Percentiles rank a stretch among this genome's conserved stretches.
Evolutionary conservation across 2,888 invertebrate genomes (phyloP).

Genomic region (Nymphalis c-album): DNA sequence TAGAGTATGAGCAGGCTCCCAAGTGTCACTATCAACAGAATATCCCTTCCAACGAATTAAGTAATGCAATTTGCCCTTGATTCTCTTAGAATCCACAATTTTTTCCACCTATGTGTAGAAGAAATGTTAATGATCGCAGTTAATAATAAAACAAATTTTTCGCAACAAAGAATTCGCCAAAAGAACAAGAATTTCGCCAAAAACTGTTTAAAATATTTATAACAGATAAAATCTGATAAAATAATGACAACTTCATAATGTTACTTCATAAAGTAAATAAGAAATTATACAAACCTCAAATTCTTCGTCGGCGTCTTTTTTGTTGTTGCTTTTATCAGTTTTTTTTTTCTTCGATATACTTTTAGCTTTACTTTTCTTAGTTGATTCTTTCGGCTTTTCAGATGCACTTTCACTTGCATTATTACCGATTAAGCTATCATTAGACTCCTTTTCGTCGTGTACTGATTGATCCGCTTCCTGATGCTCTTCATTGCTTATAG

Average conservation of each 20-base stretch:
- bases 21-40: slow-evolving; percentile 85
- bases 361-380: slow-evolving; percentile 49
- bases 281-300: slow-evolving; percentile 66
- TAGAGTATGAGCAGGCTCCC: slow-evolving; percentile 87
- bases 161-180: too few relatives aligned
- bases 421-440: slow-evolving; percentile 42
- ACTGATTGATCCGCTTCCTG: slow-evolving; percentile 40
- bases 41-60: slow-evolving; percentile 91
- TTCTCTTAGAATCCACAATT: slow-evolving; percentile 85
- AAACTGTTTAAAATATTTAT: too few relatives aligned
- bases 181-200: too few relatives aligned
- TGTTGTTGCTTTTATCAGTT: slow-evolving; percentile 52
- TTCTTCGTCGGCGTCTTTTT: slow-evolving; percentile 59
- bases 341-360: slow-evolving; percentile 59
- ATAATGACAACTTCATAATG: too few relatives aligned
- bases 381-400: slow-evolving; percentile 38
- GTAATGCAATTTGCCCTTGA: slow-evolving; percentile 85
- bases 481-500: slow-evolving; percentile 51
- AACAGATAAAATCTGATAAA: too few relatives aligned
- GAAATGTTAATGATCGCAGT: too few relatives aligned
- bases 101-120: slow-evolving; percentile 83
- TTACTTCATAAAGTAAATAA: too few relatives aligned
- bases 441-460: slow-evolving; percentile 43
- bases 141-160: not conserved
- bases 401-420: slow-evolving; percentile 33